Base-by-base conservation (phyloP, 2,888 invertebrate genomes). In the Polia nebulosa region DNA sequence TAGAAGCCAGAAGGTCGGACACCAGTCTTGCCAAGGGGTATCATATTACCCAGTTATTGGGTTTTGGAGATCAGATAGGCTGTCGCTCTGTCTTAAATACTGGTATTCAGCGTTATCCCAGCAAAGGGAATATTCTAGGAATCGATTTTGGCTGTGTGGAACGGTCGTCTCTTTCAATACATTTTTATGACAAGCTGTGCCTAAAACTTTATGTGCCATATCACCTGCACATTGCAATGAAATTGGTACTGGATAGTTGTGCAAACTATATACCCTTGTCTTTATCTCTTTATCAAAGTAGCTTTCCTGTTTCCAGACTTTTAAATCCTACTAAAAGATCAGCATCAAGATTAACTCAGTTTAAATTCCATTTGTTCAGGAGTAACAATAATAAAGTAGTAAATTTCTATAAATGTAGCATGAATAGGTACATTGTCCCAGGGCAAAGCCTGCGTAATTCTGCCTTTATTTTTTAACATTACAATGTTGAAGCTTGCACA, bases 401-500 rank as follows among this genome's bases (percentile, higher is more conserved):
- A 66, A 76, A 51, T 5, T 27, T 29, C 9, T 44, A 22, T 44
- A 44, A 44, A 39, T 20, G 8, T n/a, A n/a, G 29, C 34, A 34
- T 7, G 53, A 75, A 76, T 41, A n/a, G n/a, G n/a, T n/a, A 75
- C 47, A 49, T 44, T 68, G 41, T 68, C 15, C 9, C 5, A 41
- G n/a, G 11, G 11, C 51, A 45, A 41, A 47, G 27, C 47, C 32
- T 27, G 32, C 25, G 15, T 39, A 34, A 17, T n/a, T 52, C 11
- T 52, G 17, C 45, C 15, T 76, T 69, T 25, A 69, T 76, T 47
- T 8, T 41, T 53, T 20, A 25, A 59, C 11, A 29, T 58, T 70
- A 52, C 34, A 17, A 59, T 70, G 71, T 47, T 44, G 53, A 72
- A 72, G 72, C 72, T 59, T 20, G 49, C 41, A 66, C 68, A 70